phyloP scores from a whole-genome alignment of 2,113 vertebrate genomes.

The Columba janthina region DNA sequence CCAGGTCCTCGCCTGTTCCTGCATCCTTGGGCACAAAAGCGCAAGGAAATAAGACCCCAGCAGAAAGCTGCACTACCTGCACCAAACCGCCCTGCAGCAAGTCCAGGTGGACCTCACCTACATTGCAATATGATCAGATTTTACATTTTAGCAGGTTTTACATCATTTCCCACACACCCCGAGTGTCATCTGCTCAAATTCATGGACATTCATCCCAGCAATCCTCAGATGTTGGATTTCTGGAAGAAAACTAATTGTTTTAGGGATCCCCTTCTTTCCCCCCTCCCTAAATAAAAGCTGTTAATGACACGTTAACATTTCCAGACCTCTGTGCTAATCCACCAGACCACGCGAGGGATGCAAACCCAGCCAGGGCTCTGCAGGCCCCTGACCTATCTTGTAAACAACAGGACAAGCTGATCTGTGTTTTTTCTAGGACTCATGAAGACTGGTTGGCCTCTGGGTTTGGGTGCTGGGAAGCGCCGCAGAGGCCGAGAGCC shows the following conservation, averaged over 20 bases:
- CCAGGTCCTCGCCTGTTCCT: background rate
- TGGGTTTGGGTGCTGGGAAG: background rate
- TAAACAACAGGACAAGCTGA: background rate
- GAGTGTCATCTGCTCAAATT: background rate
- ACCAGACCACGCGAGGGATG: background rate
- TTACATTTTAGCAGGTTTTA: background rate
- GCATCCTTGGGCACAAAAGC: background rate
- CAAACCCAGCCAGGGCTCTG: background rate
- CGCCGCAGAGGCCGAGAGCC: rapidly evolving
- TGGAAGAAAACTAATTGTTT: background rate
- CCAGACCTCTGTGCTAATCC: background rate
- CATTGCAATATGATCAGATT: rapidly evolving
- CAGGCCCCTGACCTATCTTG: background rate
- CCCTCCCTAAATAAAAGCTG: background rate
- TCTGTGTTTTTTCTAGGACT: background rate
- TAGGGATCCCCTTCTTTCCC: background rate
- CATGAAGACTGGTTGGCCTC: background rate
- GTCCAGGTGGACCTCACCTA: no score
- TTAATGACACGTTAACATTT: background rate
- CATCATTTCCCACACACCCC: rapidly evolving
- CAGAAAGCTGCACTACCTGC: background rate
- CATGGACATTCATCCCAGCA: background rate
- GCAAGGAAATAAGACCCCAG: background rate
- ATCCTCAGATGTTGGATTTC: background rate
- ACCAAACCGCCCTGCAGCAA: background rate